Percentiles rank a stretch among this genome's conserved stretches.
phyloP scores from a whole-genome alignment of 37 sponge, comb jelly and placozoan species.

The Lycopodina hypogea region DNA sequence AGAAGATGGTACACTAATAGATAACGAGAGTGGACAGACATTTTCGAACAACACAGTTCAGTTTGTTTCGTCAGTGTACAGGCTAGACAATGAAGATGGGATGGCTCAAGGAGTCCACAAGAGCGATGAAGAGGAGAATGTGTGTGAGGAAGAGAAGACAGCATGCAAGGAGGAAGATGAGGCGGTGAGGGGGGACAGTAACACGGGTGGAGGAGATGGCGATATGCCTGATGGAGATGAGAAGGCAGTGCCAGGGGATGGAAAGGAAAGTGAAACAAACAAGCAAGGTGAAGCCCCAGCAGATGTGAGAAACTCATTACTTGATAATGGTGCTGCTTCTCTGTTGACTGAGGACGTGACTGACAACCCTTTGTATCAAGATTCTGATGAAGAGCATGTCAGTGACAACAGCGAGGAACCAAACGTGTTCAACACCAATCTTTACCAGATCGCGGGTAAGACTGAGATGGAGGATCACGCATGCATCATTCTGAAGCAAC shows the following conservation, averaged over 20 bases:
- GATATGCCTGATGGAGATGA: background rate
- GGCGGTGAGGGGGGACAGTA: background rate
- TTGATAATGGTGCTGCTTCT: background rate
- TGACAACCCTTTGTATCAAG: constrained; percentile 41
- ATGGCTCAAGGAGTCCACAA: background rate
- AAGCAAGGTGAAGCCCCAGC: no score
- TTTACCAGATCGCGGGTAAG: no score
- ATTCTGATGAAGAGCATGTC: constrained; percentile 16
- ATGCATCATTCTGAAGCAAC: background rate
- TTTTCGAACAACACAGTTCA: no score
- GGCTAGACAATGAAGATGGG: background rate
- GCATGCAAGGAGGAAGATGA: background rate
- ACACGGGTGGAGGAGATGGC: background rate
- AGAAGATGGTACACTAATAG: no score
- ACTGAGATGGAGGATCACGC: background rate
- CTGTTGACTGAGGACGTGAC: background rate
- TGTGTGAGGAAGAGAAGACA: background rate
- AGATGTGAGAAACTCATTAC: no score
- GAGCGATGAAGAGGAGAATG: background rate
- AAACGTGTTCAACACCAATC: background rate
- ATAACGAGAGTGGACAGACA: background rate
- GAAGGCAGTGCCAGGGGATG: background rate
- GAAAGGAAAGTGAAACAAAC: no score
- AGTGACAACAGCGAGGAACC: background rate
- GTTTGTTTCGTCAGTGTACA: no score